Percentiles rank a stretch among this genome's conserved stretches.
These are phyloP conservation scores for Drosophila neocordata DNA, from an alignment of 1,140 invertebrate genomes.

Conservation along the genomic window DNA sequence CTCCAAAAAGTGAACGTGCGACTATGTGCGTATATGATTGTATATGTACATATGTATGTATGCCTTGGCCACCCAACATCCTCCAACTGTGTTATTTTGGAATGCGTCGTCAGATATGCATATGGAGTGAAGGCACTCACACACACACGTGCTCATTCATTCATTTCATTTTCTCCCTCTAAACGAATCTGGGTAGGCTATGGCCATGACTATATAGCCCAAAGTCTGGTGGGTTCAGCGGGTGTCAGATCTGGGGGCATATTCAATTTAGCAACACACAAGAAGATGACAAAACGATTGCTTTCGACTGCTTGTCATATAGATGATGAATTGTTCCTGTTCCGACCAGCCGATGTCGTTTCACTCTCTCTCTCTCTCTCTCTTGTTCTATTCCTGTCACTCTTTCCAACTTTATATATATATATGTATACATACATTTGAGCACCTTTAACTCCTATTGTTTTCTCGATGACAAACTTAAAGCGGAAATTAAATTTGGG, in stretches of 20 bases:
- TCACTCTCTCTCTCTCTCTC: neutral
- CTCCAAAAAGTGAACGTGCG: conserved; percentile 62
- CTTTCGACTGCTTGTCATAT: conserved; percentile 80
- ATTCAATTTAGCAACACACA: conserved; percentile 81
- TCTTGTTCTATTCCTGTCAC: neutral
- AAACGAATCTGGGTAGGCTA: conserved; percentile 34
- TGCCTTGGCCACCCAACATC: conserved; percentile 11
- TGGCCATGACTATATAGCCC: conserved; percentile 28
- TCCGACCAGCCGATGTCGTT: conserved; percentile 41
- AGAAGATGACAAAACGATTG: conserved; percentile 81
- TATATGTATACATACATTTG: conserved; percentile 14
- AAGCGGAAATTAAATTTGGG: conserved; percentile 77
- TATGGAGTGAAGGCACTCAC: conserved; percentile 53
- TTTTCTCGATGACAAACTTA: conserved; percentile 69
- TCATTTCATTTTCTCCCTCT: conserved; percentile 49
- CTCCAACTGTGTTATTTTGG: conserved; percentile 63
- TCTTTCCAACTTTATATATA: conserved; percentile 2
- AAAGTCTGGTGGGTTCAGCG: conserved; percentile 6
- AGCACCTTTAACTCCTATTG: conserved; percentile 43
- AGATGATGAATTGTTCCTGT: conserved; percentile 80
- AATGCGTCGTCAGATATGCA: conserved; percentile 76
- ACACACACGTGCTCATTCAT: conserved; percentile 62
- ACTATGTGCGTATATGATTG: conserved; percentile 54
- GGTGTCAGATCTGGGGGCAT: conserved; percentile 37
- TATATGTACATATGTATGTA: conserved; percentile 16